These are phyloP conservation scores for Caenorhabditis sp. DNA, from an alignment of 2,888 invertebrate genomes.

Conservation along the genomic window DNA sequence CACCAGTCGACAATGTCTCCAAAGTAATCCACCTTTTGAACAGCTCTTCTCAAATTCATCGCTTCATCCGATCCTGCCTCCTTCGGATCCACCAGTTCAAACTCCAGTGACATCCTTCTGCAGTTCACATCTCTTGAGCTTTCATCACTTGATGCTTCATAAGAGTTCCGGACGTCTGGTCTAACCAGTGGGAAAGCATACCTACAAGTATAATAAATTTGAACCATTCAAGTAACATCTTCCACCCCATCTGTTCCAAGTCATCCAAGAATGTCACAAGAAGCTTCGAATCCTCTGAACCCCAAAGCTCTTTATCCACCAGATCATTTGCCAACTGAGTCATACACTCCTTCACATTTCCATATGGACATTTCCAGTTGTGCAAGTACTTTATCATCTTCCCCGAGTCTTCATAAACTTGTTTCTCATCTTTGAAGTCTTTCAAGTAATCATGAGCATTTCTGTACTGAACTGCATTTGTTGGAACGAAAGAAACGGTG, in stretches of 20 bases:
- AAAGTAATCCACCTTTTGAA: slow-evolving; percentile 25
- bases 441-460: slow-evolving; percentile 70
- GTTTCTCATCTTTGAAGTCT: slow-evolving; percentile 67
- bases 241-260: background rate
- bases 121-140: slow-evolving; percentile 32
- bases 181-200: slow-evolving; percentile 22
- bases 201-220: too few species aligned
- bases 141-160: slow-evolving; percentile 15
- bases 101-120: slow-evolving; percentile 26
- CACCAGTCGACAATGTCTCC: slow-evolving; percentile 42
- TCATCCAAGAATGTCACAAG: background rate
- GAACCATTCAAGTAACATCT: too few species aligned
- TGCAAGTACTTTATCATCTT: slow-evolving; percentile 60
- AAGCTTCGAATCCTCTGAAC: slow-evolving; percentile 43
- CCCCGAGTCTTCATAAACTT: slow-evolving; percentile 67
- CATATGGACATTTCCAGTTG: slow-evolving; percentile 55
- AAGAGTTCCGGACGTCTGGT: slow-evolving; percentile 1
- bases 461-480: slow-evolving; percentile 68
- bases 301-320: slow-evolving; percentile 45
- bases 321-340: slow-evolving; percentile 52
- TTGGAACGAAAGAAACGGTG: slow-evolving; percentile 66
- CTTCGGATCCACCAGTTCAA: slow-evolving; percentile 30
- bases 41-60: background rate
- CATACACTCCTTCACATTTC: slow-evolving; percentile 44
- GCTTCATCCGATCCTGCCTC: background rate